Evolutionary conservation across 2,113 vertebrate genomes (phyloP).

Genomic region (Eleginops maclovinus): DNA sequence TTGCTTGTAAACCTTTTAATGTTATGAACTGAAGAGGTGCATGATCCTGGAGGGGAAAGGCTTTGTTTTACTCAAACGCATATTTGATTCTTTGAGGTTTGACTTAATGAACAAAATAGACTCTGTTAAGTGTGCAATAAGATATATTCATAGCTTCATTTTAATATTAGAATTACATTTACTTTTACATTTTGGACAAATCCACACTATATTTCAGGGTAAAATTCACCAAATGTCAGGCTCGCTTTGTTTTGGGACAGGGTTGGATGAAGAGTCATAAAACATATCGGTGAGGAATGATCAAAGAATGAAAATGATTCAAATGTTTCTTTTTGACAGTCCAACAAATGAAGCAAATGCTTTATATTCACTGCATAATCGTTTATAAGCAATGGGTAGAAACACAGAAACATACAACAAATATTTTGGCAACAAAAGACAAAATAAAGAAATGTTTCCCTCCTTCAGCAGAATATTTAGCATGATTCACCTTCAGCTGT

Average conservation of each 20-base stretch:
- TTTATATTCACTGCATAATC: constrained; percentile 74
- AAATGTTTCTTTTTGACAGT: constrained; percentile 60
- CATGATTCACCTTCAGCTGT: constrained; percentile 68
- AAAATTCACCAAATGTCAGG: constrained; percentile 81
- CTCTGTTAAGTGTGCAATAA: constrained; percentile 44
- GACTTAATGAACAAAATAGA: constrained; percentile 29
- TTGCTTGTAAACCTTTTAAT: constrained; percentile 24
- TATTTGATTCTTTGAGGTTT: constrained; percentile 16
- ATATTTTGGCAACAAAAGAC: constrained; percentile 78
- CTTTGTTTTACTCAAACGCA: constrained; percentile 11
- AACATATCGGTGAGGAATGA: constrained; percentile 68
- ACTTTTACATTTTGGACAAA: constrained; percentile 85
- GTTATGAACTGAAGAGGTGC: constrained; percentile 24
- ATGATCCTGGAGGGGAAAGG: constrained; percentile 7
- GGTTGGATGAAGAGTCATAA: constrained; percentile 64
- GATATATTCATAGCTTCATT: constrained; percentile 76
- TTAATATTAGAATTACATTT: constrained; percentile 85
- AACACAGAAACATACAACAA: constrained; percentile 81
- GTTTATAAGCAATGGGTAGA: constrained; percentile 75
- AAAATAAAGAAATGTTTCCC: constrained; percentile 49
- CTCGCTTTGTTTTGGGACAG: constrained; percentile 74
- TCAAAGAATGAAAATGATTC: constrained; percentile 58
- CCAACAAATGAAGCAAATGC: constrained; percentile 69
- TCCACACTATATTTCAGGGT: constrained; percentile 79
- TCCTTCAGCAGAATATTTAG: constrained; percentile 73